Evolutionary conservation across 2,113 vertebrate genomes (phyloP), one percentile per base, ranked within the genome.

Genomic region (Syngnathus scovelli): DNA sequence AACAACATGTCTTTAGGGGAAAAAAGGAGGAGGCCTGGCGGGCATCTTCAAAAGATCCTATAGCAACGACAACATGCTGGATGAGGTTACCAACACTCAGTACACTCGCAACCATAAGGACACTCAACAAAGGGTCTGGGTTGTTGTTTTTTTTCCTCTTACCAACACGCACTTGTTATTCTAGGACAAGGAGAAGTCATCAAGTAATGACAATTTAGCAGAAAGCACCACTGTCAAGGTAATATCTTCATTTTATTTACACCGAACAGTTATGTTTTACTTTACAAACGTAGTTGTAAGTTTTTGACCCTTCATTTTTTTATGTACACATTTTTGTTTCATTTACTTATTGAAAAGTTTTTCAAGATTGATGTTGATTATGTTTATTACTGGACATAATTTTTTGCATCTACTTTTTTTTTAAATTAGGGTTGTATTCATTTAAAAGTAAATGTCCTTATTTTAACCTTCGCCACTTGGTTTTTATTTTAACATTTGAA

Each of bases 41-140:
- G 76, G 77, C 18, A 61, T 80, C 43, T 87, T 86, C 19, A 82
- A 84, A 81, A 76, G 80, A 73, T 85, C 82, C 0, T 15, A 56
- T 11, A 89, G 83, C 61, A 75, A 67, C 1, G 85, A 85, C 6
- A 67, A 79, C 74, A 52, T 84, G 59, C 74, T 85, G 10, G 84
- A 86, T 6, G 81, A 87, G 81, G 84, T 67, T 9, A 33, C 52
- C 52, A 43, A 43, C 41, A 6, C 15, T 23, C 7, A 38, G 37
- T 54, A 10, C 36, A 18, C 7, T 21, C 18, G 9, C 1, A n/a
- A 37, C 9, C 19, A 4, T 15, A 19, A 49, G 48, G 7, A 79
- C 64, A 54, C 78, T 33, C 3, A 69, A 76, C 18, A 85, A 82
- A 84, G 46, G 56, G 2, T 33, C 67, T 16, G 64, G 19, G 27